These are phyloP conservation scores for Hydroisotoma schaefferi DNA, from an alignment of 2,888 invertebrate genomes.

Conservation along the genomic window DNA sequence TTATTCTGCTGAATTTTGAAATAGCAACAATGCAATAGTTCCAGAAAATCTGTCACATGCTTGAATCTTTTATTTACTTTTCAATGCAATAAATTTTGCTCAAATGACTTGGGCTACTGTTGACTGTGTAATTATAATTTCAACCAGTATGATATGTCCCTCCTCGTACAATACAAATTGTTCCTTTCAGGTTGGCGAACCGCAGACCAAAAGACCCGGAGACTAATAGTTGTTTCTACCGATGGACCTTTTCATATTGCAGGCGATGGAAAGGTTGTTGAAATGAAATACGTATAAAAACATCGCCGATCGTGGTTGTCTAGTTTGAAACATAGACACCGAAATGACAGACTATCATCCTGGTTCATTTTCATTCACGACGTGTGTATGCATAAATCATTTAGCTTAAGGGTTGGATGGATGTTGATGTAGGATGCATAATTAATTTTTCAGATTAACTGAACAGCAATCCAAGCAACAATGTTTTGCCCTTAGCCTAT, in stretches of 20 bases:
- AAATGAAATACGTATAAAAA: not conserved
- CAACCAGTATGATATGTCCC: no score
- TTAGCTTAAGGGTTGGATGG: no score
- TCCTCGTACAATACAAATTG: conserved; percentile 53
- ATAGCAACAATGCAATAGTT: no score
- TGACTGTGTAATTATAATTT: conserved; percentile 57
- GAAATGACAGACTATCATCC: no score
- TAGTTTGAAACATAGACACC: no score
- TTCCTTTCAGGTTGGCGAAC: conserved; percentile 82
- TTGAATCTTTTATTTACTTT: not conserved
- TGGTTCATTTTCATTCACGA: no score
- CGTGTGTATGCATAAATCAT: no score
- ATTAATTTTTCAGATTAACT: no score
- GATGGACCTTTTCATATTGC: conserved; percentile 99
- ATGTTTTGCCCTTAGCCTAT: no score
- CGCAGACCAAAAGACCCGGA: conserved; percentile 69
- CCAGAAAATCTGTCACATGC: not conserved
- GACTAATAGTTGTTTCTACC: conserved; percentile 93
- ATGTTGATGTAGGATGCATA: no score
- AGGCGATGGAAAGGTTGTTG: conserved; percentile 99
- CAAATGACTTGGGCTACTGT: conserved; percentile 58
- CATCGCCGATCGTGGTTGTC: not conserved
- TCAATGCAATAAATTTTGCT: not conserved
- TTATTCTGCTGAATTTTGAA: no score
- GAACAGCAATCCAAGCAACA: no score